Base-by-base conservation (phyloP, 2,113 vertebrate genomes). In the Nothobranchius kuhntae region DNA sequence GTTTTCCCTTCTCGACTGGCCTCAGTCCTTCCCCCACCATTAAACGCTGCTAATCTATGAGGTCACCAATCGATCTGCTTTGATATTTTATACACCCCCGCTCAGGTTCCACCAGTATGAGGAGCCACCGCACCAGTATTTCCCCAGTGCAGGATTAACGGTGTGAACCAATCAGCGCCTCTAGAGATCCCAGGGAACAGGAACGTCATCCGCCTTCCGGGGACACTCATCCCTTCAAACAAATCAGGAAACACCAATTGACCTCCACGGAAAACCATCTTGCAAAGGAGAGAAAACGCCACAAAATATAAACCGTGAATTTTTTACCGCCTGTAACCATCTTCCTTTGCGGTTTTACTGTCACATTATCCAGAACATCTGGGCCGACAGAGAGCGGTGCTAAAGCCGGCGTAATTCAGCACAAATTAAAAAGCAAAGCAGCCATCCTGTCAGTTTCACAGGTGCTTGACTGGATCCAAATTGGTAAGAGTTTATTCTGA, bases 51-150 rank as follows among this genome's bases (percentile, higher is more conserved):
- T 59, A 77, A 0, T 46, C 57, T 44, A 42, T 38, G 84, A 87
- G 82, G 85, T 88, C 83, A 45, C 71, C 59, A 47, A 89, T 89
- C 53, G 77, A 89, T 85, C 78, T 57, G 75, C 83, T 80, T 82
- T 85, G 87, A 87, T 86, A 83, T 82, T 89, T 87, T 76, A 85
- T 72, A 80, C 80, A 81, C 69, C 67, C 30, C 10, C 63, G 13
- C 72, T 73, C 71, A 26, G 59, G 71, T 50, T 68, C 68, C 78
- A 40, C 73, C 71, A 65, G 71, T 38, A 53, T 40, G 58, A 71
- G 66, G 61, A 53, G 58, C 67, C 48, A 40, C 56, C 36, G 51
- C 54, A 30, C 75, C 72, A 65, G 78, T 63, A 35, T 74, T 68
- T 65, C 61, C 75, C 80, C 70, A 61, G 47, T 47, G 75, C 55